phyloP scores from a whole-genome alignment of 2,113 vertebrate genomes.

The Sylvia atricapilla region DNA sequence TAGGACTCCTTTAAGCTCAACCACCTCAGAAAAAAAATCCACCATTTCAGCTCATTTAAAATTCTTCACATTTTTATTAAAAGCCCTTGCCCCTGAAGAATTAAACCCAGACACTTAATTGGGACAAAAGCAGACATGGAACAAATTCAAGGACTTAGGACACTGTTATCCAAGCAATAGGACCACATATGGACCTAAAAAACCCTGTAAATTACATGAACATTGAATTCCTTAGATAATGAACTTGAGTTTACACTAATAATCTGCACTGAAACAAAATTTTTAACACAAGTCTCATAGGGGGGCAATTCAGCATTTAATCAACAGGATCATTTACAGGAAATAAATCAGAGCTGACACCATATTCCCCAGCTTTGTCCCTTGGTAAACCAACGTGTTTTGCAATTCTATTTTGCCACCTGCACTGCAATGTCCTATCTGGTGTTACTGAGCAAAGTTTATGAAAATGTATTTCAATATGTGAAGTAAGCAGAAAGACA shows the following conservation, averaged over 20 bases:
- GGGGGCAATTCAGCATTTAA: not conserved
- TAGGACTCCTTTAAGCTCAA: not conserved
- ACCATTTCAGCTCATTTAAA: not conserved
- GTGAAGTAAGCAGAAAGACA: not conserved
- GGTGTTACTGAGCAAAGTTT: not conserved
- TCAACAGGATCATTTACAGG: not conserved
- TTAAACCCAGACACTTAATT: not conserved
- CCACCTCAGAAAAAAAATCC: not conserved
- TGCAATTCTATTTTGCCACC: not conserved
- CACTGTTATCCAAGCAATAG: not conserved
- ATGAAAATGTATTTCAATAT: not conserved
- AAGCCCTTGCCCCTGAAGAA: not conserved
- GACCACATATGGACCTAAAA: not conserved
- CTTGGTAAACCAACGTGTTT: accelerated
- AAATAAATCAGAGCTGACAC: not conserved
- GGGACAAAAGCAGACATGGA: not conserved
- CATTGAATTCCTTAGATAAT: not conserved
- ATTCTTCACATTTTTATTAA: not conserved
- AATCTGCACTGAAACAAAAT: not conserved
- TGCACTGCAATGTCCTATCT: not conserved
- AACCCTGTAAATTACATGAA: not conserved
- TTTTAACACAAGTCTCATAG: not conserved
- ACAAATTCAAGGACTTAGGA: not conserved
- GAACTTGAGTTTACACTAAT: not conserved
- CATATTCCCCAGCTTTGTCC: not conserved